Evolutionary conservation across 2,113 vertebrate species (phyloP), one percentile per base, ranked within the genome.

Genomic region (Amphiprion ocellaris): DNA sequence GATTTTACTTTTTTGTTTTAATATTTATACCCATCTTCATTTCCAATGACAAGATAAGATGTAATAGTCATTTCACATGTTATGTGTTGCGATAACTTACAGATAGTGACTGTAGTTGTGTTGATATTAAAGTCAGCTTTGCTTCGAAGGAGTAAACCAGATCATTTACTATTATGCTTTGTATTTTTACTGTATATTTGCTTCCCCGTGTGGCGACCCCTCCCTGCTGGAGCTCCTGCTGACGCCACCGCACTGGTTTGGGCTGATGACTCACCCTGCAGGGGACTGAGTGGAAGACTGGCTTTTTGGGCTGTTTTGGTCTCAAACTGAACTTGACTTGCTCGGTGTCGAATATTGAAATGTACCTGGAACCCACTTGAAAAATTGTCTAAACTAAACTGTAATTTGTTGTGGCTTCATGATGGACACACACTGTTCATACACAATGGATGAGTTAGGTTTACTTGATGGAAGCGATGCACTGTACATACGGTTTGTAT

Each of bases 321-420:
- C 33, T 59, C 23, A 33, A 56, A 71, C 72, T 77, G 83, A 83
- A 82, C 84, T 69, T 49, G 79, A 86, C 65, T 69, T 10, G 26
- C 50, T 84, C 1, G 63, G 61, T 16, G 10, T 49, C 10, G 75
- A 87, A 75, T 50, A 47, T 66, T 41, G 55, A 82, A 78, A 66
- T 26, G 72, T 53, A 87, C 93, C 93, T 94, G 94, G 94, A 92
- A 93, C 78, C 61, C 91, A 94, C 94, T 95, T 95, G 94, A 95
- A 95, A 63, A 66, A 75, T 26, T 77, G 63, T 65, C 24, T 41
- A n/a, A 52, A 58, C 14, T 30, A 10, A 63, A 50, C 33, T 39
- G 49, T 71, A 4, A 2, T 71, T 37, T 46, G 60, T 60, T 59
- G 50, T 72, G 68, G 79, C 81, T 81, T 82, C 23, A 30, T 53